These are phyloP conservation scores for Myathropa florea DNA, from an alignment of 2,888 invertebrate genomes.

Conservation along the genomic window DNA sequence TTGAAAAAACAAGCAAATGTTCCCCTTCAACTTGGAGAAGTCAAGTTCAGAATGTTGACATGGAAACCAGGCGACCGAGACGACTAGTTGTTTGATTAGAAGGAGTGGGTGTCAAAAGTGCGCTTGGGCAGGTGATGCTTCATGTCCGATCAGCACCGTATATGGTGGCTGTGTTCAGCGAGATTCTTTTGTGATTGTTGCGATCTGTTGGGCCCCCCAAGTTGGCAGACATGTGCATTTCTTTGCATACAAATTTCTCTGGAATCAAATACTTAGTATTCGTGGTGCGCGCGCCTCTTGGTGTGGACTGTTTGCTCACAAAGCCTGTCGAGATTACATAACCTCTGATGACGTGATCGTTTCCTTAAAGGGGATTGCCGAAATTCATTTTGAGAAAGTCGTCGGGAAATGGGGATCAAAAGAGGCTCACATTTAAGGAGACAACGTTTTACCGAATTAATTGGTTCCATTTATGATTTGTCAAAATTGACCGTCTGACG, in stretches of 20 bases:
- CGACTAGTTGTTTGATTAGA: neutral
- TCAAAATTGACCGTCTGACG: neutral
- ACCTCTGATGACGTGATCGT: neutral
- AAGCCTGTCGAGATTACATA: neutral
- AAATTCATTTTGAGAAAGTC: neutral
- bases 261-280: neutral
- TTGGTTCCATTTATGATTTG: neutral
- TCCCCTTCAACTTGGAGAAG: neutral
- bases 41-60: neutral
- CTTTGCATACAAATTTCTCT: neutral
- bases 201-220: too few relatives aligned
- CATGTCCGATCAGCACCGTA: too few relatives aligned
- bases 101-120: neutral
- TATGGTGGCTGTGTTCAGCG: neutral
- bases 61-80: neutral
- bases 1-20: too few relatives aligned
- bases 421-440: neutral
- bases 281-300: neutral
- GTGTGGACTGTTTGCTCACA: neutral
- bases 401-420: neutral
- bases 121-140: neutral
- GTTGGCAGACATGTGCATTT: neutral
- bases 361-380: neutral
- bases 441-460: neutral
- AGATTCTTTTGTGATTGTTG: neutral